Base-by-base conservation (phyloP, 2,113 vertebrate species). In the Glareola pratincola region DNA sequence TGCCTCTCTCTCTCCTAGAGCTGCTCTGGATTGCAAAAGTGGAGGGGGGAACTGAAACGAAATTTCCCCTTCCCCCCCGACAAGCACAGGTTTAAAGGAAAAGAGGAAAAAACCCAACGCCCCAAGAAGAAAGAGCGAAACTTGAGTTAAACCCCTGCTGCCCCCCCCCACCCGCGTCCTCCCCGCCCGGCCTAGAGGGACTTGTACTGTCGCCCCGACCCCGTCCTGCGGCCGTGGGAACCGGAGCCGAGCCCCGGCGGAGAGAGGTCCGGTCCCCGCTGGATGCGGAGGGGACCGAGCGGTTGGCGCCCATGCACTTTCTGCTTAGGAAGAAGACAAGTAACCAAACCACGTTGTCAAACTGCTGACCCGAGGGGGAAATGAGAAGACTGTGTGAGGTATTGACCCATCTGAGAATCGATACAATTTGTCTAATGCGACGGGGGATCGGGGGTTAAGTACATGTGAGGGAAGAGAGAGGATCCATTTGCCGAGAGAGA, bases 11-110 rank as follows among this genome's bases (percentile, higher is more conserved):
- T 92, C 94, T 95, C 92, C 95, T 90, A 96, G 95, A 97, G 89
- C 96, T 94, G 85, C 94, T 91, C 81, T 93, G 96, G 93, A 82
- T 92, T 93, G 94, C 95, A 90, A 93, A 93, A 93, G 94, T 94
- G 96, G 95, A 87, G 94, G 92, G 93, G 82, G 91, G 88, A 95
- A 95, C 94, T 96, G 94, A 97, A 95, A 88, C 94, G 86, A 92
- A 94, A 91, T 95, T 95, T 90, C 89, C 87, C 94, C 89, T 95
- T 93, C 92, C 92, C 92, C 94, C 92, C 91, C 94, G 91, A 90
- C 96, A 95, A 97, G 95, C 96, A 85, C 94, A 95, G 96, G 95
- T 96, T 95, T 97, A 97, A 96, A 97, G 91, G 92, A 95, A 95
- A 96, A 96, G 94, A 90, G 75, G 95, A 85, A 93, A 93, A 95